These are phyloP conservation scores for Haemorhous mexicanus DNA, from an alignment of 2,113 vertebrate genomes.

Conservation along the genomic window DNA sequence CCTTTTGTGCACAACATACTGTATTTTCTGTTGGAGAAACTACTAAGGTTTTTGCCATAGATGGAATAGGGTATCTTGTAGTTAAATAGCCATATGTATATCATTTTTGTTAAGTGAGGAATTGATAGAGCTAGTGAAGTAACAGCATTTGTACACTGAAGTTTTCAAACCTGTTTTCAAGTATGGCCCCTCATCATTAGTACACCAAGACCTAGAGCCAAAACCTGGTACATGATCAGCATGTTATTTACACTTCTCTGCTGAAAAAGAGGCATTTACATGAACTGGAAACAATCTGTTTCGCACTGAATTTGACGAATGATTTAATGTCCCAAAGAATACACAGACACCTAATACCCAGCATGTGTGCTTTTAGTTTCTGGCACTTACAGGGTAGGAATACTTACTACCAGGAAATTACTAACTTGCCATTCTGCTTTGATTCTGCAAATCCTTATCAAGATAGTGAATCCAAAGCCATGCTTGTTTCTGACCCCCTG, in stretches of 20 bases:
- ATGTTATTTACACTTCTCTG: neutral
- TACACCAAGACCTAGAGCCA: neutral
- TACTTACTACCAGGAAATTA: neutral
- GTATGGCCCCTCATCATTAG: neutral
- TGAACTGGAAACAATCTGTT: neutral
- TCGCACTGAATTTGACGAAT: neutral
- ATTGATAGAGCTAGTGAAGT: neutral
- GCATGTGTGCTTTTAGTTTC: neutral
- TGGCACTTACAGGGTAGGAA: neutral
- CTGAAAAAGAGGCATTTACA: neutral
- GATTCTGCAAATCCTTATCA: constrained; percentile 36
- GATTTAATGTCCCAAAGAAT: neutral
- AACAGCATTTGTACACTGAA: neutral
- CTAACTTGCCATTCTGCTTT: neutral
- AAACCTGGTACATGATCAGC: neutral
- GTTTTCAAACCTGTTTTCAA: neutral
- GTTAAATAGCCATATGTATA: neutral
- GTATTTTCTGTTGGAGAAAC: neutral
- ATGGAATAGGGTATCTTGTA: neutral
- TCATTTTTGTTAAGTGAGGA: neutral
- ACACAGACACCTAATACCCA: neutral
- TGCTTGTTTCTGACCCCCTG: neutral
- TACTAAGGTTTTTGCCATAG: neutral
- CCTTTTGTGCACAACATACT: neutral
- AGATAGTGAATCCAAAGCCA: neutral